Conservation (phyloP, 2,888 invertebrate genomes). For the Lobophora halterata region DNA sequence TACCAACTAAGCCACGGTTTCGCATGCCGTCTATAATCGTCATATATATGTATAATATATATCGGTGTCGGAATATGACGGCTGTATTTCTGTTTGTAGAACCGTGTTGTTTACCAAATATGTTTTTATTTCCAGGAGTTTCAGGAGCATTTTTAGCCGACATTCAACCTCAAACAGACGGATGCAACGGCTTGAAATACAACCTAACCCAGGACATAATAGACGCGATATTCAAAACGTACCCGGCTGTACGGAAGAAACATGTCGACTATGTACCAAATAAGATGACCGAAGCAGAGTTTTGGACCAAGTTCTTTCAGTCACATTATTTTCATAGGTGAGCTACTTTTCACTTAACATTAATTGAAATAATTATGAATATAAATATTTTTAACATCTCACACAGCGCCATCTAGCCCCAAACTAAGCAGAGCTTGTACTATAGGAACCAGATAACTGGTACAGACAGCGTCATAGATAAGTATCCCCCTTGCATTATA, state of each 20-base stretch:
- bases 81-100: neutral
- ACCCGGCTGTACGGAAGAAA: slow-evolving; percentile 98
- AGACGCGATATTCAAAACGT: slow-evolving; percentile 99
- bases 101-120: neutral
- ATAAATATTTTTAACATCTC: too few species aligned
- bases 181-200: slow-evolving; percentile 97
- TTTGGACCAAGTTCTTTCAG: slow-evolving; percentile 99
- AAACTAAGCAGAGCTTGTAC: too few species aligned
- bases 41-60: too few species aligned
- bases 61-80: too few species aligned
- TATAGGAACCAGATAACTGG: too few species aligned
- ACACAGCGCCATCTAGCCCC: too few species aligned
- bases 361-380: too few species aligned
- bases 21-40: too few species aligned
- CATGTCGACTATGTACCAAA: slow-evolving; percentile 97
- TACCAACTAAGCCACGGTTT: too few species aligned
- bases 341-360: slow-evolving; percentile 7
- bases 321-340: slow-evolving; percentile 98
- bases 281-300: slow-evolving; percentile 96
- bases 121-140: slow-evolving; percentile 71
- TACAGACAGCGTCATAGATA: too few species aligned
- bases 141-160: slow-evolving; percentile 92
- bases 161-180: slow-evolving; percentile 98
- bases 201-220: slow-evolving; percentile 98
- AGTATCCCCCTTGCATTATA: too few species aligned